These are phyloP conservation scores for Acleris laterana DNA, from an alignment of 2,888 invertebrate genomes.

Conservation along the genomic window DNA sequence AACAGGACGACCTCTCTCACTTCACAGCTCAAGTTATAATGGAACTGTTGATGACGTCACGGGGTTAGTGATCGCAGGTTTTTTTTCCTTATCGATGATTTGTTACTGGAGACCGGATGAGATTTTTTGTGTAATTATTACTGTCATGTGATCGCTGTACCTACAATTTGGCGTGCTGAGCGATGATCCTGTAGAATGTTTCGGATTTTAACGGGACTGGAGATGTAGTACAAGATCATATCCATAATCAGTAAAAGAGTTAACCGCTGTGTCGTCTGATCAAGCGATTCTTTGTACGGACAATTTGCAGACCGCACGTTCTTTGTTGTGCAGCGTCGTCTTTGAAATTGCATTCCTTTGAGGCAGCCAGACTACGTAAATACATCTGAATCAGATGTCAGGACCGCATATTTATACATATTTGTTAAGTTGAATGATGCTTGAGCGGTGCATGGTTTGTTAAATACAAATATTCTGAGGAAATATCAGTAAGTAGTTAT, in stretches of 20 bases:
- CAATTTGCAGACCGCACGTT: constrained; percentile 4
- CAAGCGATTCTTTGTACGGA: constrained; percentile 9
- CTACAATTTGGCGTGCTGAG: neutral
- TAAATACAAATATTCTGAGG: too few species aligned
- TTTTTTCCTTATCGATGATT: constrained; percentile 43
- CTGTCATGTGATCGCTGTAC: constrained; percentile 43
- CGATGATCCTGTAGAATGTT: neutral
- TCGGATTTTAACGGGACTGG: neutral
- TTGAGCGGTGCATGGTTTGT: neutral
- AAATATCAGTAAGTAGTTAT: too few species aligned
- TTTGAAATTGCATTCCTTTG: constrained; percentile 18
- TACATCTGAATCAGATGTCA: constrained; percentile 1
- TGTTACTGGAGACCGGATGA: constrained; percentile 52
- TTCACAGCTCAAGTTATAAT: constrained; percentile 43
- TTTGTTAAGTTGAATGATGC: neutral
- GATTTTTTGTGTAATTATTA: constrained; percentile 46
- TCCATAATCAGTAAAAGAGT: neutral
- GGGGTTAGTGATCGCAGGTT: constrained; percentile 45
- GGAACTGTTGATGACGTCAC: constrained; percentile 45
- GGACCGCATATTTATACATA: neutral
- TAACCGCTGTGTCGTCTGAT: constrained; percentile 1
- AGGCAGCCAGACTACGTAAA: constrained; percentile 1
- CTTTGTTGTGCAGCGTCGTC: neutral
- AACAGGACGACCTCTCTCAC: constrained; percentile 42
- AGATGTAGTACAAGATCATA: neutral